phyloP scores from a whole-genome alignment of 2,113 vertebrate species.

The Diglossa brunneiventris region DNA sequence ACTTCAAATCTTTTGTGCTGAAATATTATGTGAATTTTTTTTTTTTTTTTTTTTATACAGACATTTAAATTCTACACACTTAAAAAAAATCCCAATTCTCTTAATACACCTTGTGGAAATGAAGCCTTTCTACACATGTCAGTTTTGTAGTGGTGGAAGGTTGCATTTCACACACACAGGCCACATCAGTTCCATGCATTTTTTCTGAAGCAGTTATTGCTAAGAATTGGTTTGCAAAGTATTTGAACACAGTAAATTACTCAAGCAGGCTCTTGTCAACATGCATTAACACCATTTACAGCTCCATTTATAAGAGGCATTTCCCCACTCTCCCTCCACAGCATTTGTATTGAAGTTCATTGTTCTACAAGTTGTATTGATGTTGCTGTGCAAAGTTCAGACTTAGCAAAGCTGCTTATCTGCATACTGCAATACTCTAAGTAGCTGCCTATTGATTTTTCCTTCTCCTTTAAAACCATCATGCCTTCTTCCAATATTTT shows the following conservation, averaged over 20 bases:
- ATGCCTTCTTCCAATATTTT: slow-evolving; percentile 1
- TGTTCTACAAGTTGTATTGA: slow-evolving; percentile 46
- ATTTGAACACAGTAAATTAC: slow-evolving; percentile 15
- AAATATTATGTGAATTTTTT: not conserved
- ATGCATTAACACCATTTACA: slow-evolving; percentile 34
- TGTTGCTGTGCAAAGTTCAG: slow-evolving; percentile 34
- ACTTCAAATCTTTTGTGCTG: not conserved
- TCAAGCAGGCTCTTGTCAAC: not conserved
- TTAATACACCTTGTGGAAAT: not conserved
- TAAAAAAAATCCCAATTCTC: not conserved
- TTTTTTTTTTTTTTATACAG: not conserved
- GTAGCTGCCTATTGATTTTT: slow-evolving; percentile 64
- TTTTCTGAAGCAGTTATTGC: not conserved
- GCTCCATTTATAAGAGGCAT: not conserved
- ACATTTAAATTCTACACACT: not conserved
- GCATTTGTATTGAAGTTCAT: slow-evolving; percentile 1
- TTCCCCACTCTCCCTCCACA: not conserved
- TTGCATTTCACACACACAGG: not conserved
- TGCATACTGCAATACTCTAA: slow-evolving; percentile 48
- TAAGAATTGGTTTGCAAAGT: not conserved
- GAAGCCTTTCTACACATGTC: not conserved
- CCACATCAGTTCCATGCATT: not conserved
- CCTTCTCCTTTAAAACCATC: slow-evolving; percentile 22
- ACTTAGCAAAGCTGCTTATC: slow-evolving; percentile 34
- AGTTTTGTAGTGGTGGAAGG: not conserved